Conservation (phyloP, 2,888 invertebrate genomes). For the Cerastis leucographa region DNA sequence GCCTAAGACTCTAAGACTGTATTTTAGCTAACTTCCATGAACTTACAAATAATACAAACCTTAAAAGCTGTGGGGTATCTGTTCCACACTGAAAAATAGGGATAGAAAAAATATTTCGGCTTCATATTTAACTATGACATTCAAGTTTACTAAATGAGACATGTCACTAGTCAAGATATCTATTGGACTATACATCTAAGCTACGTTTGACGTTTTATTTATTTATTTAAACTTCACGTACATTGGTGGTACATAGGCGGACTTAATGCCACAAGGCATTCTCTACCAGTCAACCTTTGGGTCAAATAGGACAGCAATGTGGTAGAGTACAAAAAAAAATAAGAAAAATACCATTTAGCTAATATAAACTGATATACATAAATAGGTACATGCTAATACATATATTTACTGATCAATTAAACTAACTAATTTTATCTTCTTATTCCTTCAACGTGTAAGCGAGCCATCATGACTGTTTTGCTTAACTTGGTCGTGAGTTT, state of each 20-base stretch:
- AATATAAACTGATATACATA: too few species aligned
- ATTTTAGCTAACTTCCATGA: not conserved
- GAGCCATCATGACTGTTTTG: slow-evolving; percentile 25
- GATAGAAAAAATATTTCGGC: not conserved
- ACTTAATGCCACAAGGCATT: too few species aligned
- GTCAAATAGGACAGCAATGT: too few species aligned
- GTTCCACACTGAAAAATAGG: not conserved
- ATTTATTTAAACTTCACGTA: too few species aligned
- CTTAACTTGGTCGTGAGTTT: slow-evolving; percentile 41
- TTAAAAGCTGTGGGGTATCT: not conserved
- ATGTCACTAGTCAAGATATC: too few species aligned
- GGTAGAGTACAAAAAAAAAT: too few species aligned
- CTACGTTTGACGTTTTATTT: not conserved
- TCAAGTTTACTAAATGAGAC: not conserved
- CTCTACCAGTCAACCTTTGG: too few species aligned
- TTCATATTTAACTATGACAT: not conserved
- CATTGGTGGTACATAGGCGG: too few species aligned
- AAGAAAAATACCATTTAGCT: too few species aligned
- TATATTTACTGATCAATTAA: too few species aligned
- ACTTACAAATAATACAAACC: not conserved
- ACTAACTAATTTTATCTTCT: too few species aligned
- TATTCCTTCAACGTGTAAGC: slow-evolving; percentile 23
- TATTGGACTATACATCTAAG: not conserved
- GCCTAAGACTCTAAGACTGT: not conserved
- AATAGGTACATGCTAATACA: too few species aligned